Evolutionary conservation across 2,888 invertebrate genomes (phyloP), one percentile per base, ranked within the genome.

Genomic region (Cepaea hortensis): DNA sequence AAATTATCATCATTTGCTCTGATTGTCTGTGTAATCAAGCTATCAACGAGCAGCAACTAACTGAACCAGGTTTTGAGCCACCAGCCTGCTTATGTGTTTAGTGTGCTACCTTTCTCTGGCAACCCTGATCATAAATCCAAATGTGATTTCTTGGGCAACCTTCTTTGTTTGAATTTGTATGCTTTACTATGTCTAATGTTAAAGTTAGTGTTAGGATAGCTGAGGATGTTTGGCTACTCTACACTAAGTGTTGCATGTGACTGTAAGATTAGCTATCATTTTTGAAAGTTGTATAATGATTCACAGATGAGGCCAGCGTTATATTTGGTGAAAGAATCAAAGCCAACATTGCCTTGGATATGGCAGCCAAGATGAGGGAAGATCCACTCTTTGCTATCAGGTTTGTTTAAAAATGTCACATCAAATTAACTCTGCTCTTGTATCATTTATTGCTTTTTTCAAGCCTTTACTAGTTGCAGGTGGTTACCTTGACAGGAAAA

Each of bases 301-400:
- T 88, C 87, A 35, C 89, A 93, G 93, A 92, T 88, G 90, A 90
- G 48, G 91, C 92, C 85, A 93, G 91, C 13, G 92, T 93, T 9
- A 86, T 91, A 18, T 93, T 94, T 89, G 91, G 90, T 35, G 94
- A 94, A 73, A 91, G 93, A 61, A 92, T 94, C 46, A 92, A 93
- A 65, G 91, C 92, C 15, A 92, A 93, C 81, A 92, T 93, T 85
- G 93, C 92, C 46, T 97, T 98, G 18, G 98, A 98, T 94, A 95
- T 98, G 92, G 96, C 96, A 79, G 96, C 98, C 46, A 98, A 98
- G 95, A 96, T 98, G 89, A 96, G 98, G 93, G 98, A 99, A 94
- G 99, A 99, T 95, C 99, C 99, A 0, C 94, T 99, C 72, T 96
- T 97, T 93, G 96, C 97, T 4, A 98, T 99, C 11, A 97, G 97